Evolutionary conservation across 2,113 vertebrate species (phyloP).

Genomic region (Benitochromis conjunctus): DNA sequence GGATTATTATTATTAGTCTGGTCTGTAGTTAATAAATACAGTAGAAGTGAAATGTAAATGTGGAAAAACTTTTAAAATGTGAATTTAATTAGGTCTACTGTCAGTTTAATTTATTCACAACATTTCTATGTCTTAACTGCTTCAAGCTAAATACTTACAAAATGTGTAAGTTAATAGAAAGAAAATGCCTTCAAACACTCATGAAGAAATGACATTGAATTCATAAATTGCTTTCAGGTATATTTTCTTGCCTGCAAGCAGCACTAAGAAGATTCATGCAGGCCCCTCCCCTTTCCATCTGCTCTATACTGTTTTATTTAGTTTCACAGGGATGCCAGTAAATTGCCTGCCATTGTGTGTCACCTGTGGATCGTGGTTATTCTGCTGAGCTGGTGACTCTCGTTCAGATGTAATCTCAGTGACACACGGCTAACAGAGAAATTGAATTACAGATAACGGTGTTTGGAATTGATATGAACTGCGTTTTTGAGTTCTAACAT

Average conservation of each 20-base stretch:
- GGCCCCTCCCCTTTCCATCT: not conserved
- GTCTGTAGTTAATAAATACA: not conserved
- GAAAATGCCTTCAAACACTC: not conserved
- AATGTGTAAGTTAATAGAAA: not conserved
- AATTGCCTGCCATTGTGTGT: constrained; percentile 35
- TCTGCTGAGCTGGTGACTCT: not conserved
- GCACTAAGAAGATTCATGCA: not conserved
- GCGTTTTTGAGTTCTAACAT: not conserved
- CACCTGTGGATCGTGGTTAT: not conserved
- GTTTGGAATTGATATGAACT: not conserved
- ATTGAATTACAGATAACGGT: constrained; percentile 7
- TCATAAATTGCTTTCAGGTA: not conserved
- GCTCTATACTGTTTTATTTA: constrained; percentile 29
- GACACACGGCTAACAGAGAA: constrained; percentile 2
- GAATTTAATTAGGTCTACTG: not conserved
- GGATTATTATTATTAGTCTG: not conserved
- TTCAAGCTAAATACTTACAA: not conserved
- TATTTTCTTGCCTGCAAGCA: not conserved
- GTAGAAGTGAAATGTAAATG: not conserved
- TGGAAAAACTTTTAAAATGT: rapidly evolving
- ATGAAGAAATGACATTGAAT: not conserved
- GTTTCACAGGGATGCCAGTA: constrained; percentile 28
- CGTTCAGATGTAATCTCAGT: constrained; percentile 9
- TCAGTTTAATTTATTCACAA: not conserved
- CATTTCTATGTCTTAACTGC: not conserved